Evolutionary conservation across 2,113 vertebrate genomes (phyloP), one percentile per base, ranked within the genome.

Genomic region (Zapornia atra): DNA sequence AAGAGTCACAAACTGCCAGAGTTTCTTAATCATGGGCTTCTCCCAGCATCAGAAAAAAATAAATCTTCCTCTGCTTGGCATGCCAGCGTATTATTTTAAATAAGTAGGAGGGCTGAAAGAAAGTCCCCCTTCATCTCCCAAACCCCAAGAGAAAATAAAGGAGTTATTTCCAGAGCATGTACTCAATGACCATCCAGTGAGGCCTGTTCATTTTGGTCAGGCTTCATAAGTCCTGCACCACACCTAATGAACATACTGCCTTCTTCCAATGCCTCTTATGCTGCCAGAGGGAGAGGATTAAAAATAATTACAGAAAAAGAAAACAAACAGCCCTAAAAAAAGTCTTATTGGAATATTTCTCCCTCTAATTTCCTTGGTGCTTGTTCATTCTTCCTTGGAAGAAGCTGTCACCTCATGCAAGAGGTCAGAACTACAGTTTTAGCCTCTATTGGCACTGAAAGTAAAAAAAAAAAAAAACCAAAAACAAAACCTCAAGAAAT

Each of bases 161-260:
- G 48, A 92, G 69, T 88, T 96, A 86, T 82, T 96, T 96, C 80
- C 92, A 92, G 60, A 95, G 81, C 65, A 71, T 60, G 57, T 51
- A 82, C 9, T 76, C 85, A 94, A 15, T 68, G 78, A 70, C 46
- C 48, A 60, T 53, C 84, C 69, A 95, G 53, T 33, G 44, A 84
- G 86, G 79, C 63, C 73, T 89, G 33, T 12, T 95, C 86, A 70
- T 94, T 91, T 88, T 80, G 88, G 88, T 83, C 53, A 89, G 71
- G 44, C 8, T 8, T 86, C 66, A 0, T n/a, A 93, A 73, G 59
- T 44, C 46, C 75, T 65, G 53, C 34, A 84, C 73, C 82, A 75
- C 87, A 84, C 78, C 85, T 93, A 82, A 82, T 81, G 50, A 95
- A 92, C 87, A 92, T 36, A 46, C 36, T 85, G 61, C n/a, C 10